These are phyloP conservation scores for Brachionus plicatilis DNA, from an alignment of 1,140 invertebrate species.

Conservation along the genomic window DNA sequence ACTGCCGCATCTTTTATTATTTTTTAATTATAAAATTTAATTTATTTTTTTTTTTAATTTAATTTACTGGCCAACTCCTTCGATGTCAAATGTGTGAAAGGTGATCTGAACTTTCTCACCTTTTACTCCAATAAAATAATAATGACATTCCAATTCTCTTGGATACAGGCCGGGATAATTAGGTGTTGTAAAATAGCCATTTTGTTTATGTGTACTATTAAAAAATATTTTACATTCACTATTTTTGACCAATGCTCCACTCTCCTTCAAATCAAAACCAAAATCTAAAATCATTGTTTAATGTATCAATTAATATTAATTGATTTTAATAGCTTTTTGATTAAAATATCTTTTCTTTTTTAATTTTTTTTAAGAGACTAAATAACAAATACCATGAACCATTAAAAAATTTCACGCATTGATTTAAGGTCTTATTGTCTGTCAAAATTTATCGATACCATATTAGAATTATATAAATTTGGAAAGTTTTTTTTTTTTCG, in stretches of 20 bases:
- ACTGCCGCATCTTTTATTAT: conserved; percentile 69
- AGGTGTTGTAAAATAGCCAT: conserved; percentile 82
- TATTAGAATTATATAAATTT: too few relatives aligned
- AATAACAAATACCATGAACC: too few relatives aligned
- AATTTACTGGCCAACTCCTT: conserved; percentile 61
- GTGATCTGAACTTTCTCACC: conserved; percentile 87
- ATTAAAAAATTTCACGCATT: too few relatives aligned
- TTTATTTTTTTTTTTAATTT: not conserved
- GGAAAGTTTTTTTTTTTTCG: too few relatives aligned
- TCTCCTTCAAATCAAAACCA: not conserved
- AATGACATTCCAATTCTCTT: conserved; percentile 84
- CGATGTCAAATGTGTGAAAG: conserved; percentile 92
- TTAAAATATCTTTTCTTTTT: too few relatives aligned
- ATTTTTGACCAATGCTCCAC: not conserved
- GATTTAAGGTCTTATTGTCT: too few relatives aligned
- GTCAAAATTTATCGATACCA: too few relatives aligned
- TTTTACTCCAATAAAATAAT: conserved; percentile 79
- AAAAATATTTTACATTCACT: conserved; percentile 35
- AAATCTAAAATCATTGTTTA: conserved; percentile 16
- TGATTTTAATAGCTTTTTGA: too few relatives aligned
- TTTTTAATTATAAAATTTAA: not conserved
- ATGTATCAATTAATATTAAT: not conserved
- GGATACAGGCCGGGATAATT: conserved; percentile 98
- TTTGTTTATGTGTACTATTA: conserved; percentile 65
- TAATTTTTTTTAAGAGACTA: too few relatives aligned